Evolutionary conservation across 2,888 invertebrate genomes (phyloP).

Genomic region (Lamellibrachia satsuma): DNA sequence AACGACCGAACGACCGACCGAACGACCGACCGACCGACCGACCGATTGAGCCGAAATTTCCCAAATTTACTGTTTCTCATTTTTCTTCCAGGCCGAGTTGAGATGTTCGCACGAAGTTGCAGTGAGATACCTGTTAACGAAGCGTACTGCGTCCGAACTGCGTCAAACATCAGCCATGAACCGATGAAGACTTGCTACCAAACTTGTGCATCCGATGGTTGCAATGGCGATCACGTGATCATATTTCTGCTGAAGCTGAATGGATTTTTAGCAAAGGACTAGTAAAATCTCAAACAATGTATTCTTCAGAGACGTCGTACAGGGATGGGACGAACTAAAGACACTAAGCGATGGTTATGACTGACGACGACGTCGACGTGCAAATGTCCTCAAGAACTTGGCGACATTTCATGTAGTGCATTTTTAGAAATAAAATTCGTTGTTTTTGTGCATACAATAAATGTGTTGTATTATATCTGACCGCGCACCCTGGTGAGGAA

Average conservation of each 20-base stretch:
- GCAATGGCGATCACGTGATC: neutral
- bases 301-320: neutral
- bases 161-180: neutral
- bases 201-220: neutral
- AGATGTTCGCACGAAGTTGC: neutral
- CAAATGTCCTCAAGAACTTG: too few relatives aligned
- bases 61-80: neutral
- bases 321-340: neutral
- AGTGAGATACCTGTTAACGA: slow-evolving; percentile 8
- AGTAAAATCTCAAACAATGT: neutral
- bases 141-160: neutral
- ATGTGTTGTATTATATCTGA: too few relatives aligned
- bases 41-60: too few relatives aligned
- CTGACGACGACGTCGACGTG: neutral
- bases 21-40: neutral
- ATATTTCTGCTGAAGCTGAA: neutral
- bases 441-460: too few relatives aligned
- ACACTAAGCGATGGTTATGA: neutral
- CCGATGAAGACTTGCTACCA: neutral
- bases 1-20: slow-evolving; percentile 8
- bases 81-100: neutral
- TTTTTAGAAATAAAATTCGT: too few relatives aligned
- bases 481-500: neutral
- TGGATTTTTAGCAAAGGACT: neutral
- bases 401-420: too few relatives aligned